phyloP scores from a whole-genome alignment of 2,888 invertebrate species.

The Gasteruption jaculator region DNA sequence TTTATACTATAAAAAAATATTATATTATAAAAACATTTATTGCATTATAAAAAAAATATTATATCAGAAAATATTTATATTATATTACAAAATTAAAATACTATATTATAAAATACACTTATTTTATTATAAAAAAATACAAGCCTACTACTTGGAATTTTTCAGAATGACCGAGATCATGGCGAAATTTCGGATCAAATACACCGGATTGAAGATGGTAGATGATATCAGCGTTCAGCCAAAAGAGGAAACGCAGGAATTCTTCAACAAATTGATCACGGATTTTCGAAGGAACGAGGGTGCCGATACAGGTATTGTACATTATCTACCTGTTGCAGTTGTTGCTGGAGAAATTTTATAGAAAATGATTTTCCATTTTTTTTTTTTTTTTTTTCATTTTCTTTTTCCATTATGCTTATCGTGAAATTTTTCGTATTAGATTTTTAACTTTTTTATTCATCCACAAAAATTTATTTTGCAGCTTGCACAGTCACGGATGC shows the following conservation, averaged over 20 bases:
- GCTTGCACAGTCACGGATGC: conserved; percentile 67
- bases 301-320: conserved; percentile 35
- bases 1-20: too few species aligned
- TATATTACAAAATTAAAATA: not conserved
- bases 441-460: not conserved
- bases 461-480: conserved; percentile 45
- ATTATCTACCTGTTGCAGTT: not conserved
- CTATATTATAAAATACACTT: not conserved
- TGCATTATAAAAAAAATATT: not conserved
- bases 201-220: conserved; percentile 86
- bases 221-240: conserved; percentile 85
- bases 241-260: conserved; percentile 65
- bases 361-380: too few species aligned
- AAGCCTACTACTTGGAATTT: too few species aligned
- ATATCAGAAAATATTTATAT: not conserved
- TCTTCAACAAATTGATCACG: conserved; percentile 69
- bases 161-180: conserved; percentile 87
- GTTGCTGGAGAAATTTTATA: too few species aligned
- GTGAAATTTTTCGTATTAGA: conserved; percentile 1
- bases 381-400: too few species aligned
- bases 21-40: not conserved
- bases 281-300: conserved; percentile 58
- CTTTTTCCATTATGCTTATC: too few species aligned
- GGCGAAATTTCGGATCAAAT: conserved; percentile 91
- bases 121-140: not conserved